Evolutionary conservation across 1,140 invertebrate genomes (phyloP).

Genomic region (Trypoxylus dichotomus): DNA sequence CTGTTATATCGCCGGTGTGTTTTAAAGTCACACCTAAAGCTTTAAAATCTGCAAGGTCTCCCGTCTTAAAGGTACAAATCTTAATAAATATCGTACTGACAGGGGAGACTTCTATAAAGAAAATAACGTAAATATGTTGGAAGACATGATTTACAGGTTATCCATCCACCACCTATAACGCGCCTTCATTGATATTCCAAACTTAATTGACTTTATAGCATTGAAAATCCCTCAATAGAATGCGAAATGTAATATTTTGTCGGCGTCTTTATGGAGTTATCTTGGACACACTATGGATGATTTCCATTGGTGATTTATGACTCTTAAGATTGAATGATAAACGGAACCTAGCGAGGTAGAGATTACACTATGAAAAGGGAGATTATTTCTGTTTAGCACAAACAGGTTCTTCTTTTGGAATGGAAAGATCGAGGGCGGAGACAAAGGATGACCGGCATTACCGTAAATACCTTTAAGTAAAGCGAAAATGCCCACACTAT

Average conservation of each 20-base stretch:
- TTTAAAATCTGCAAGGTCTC: neutral
- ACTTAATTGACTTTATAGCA: conserved; percentile 38
- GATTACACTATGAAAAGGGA: conserved; percentile 39
- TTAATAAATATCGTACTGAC: neutral
- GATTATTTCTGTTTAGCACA: conserved; percentile 40
- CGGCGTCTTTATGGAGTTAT: conserved; percentile 41
- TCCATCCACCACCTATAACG: conserved; percentile 20
- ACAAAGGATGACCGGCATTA: conserved; percentile 34
- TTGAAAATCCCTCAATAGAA: conserved; percentile 37
- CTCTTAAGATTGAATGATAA: conserved; percentile 45
- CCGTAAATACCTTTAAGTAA: conserved; percentile 8
- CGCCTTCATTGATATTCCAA: conserved; percentile 38
- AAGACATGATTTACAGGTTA: conserved; percentile 40
- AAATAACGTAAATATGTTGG: conserved; percentile 31
- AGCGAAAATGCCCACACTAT: neutral
- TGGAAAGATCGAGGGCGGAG: conserved; percentile 28
- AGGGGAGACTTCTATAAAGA: conserved; percentile 2
- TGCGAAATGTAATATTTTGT: conserved; percentile 39
- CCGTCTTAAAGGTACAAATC: neutral
- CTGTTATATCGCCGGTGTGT: no score
- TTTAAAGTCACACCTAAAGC: no score
- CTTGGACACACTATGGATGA: conserved; percentile 44
- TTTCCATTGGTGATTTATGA: conserved; percentile 46
- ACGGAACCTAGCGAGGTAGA: conserved; percentile 31
- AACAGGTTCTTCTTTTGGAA: conserved; percentile 34